Percentiles rank a stretch among this genome's conserved stretches.
phyloP scores from a whole-genome alignment of 2,113 vertebrate species.

The Strix aluco region DNA sequence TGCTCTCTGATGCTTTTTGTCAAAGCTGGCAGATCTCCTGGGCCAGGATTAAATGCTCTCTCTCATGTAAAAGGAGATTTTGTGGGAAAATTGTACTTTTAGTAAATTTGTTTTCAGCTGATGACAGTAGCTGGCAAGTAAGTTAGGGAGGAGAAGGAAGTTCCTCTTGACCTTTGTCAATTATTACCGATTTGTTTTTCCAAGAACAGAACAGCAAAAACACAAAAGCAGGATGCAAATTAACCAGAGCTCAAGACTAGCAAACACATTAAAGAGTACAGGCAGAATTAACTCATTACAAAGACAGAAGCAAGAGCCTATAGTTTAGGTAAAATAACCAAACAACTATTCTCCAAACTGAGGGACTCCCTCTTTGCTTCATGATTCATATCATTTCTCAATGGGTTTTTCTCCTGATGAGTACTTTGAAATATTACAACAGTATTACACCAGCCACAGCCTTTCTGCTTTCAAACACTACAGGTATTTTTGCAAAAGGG shows the following conservation, averaged over 20 bases:
- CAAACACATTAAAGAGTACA: background rate
- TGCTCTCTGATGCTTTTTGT: background rate
- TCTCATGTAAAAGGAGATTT: background rate
- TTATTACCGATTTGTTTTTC: background rate
- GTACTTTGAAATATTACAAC: background rate
- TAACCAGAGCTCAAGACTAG: background rate
- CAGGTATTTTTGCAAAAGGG: background rate
- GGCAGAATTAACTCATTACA: background rate
- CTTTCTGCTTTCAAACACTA: background rate
- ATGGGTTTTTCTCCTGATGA: background rate
- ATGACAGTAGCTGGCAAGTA: background rate
- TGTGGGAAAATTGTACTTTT: background rate
- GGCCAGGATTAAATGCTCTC: background rate
- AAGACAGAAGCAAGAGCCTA: background rate
- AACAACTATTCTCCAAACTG: background rate
- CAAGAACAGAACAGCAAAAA: background rate
- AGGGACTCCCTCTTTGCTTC: background rate
- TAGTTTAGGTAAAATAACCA: background rate
- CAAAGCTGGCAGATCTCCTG: background rate
- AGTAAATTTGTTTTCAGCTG: background rate
- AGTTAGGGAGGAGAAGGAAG: background rate
- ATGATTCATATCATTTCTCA: background rate
- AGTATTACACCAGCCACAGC: slow-evolving; percentile 2
- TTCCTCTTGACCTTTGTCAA: background rate
- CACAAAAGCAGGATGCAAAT: background rate